phyloP scores from a whole-genome alignment of 2,797 vertebrate genomes.

The Orientallactaga sibirica region DNA sequence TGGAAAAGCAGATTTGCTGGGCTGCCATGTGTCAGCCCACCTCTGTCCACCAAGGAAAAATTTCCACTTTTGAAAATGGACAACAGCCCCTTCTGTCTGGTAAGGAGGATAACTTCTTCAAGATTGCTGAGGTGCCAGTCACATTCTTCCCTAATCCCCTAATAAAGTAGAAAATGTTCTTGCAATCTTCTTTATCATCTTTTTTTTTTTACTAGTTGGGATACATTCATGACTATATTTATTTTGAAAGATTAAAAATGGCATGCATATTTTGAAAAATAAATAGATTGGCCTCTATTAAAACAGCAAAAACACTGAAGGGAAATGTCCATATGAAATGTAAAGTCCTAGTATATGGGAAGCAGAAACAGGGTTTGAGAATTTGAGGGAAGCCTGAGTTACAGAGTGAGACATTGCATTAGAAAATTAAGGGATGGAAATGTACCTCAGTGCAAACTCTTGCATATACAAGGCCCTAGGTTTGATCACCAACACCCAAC shows the following conservation, averaged over 20 bases:
- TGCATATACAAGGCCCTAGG: background rate
- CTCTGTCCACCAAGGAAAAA: background rate
- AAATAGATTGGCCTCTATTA: background rate
- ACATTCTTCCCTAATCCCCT: background rate
- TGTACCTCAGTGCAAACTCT: background rate
- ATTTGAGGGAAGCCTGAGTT: background rate
- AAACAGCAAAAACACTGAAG: background rate
- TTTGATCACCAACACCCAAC: background rate
- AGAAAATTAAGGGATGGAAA: background rate
- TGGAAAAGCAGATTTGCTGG: background rate
- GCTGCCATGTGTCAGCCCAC: background rate
- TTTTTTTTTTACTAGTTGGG: background rate
- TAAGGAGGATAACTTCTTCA: background rate
- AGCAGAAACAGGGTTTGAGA: background rate
- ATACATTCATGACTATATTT: background rate
- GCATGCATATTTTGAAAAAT: background rate
- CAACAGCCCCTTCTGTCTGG: too few relatives aligned
- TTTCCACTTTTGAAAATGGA: background rate
- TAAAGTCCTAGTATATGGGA: background rate
- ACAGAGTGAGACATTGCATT: background rate
- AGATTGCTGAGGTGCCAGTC: background rate
- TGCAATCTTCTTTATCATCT: background rate
- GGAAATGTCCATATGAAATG: background rate
- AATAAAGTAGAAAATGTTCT: background rate
- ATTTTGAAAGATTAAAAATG: conserved; percentile 14